Conservation (phyloP, 2,888 invertebrate species). For the Lissocephala sabroskyi region DNA sequence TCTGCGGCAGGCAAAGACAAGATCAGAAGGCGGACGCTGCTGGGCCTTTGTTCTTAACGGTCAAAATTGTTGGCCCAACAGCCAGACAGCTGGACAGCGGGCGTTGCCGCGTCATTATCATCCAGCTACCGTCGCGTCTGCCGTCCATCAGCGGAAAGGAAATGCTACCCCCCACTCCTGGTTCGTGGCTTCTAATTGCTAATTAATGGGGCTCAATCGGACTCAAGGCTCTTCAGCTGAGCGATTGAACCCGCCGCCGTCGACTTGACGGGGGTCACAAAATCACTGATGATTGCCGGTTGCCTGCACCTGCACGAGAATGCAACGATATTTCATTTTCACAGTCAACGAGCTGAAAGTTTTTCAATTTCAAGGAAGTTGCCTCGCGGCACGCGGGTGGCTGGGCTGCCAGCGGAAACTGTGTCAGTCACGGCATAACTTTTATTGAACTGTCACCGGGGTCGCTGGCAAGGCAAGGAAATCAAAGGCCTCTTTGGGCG, state of each 20-base stretch:
- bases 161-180: neutral
- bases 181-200: constrained; percentile 49
- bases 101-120: constrained; percentile 59
- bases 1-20: constrained; percentile 7
- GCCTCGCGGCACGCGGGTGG: too few species aligned
- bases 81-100: constrained; percentile 12
- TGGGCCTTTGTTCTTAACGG: constrained; percentile 29
- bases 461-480: constrained; percentile 31
- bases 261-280: neutral
- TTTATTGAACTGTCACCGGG: constrained; percentile 57
- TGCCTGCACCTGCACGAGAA: constrained; percentile 23
- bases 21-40: neutral
- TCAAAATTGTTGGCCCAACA: constrained; percentile 7
- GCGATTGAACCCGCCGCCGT: neutral
- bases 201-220: constrained; percentile 38
- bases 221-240: too few species aligned
- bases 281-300: constrained; percentile 7
- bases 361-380: constrained; percentile 47
- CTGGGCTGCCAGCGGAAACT: constrained; percentile 29
- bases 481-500: too few species aligned
- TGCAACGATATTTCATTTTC: constrained; percentile 53
- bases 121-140: constrained; percentile 25
- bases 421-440: constrained; percentile 57
- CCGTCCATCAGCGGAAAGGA: constrained; percentile 20
- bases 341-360: constrained; percentile 52